Evolutionary conservation across 2,888 invertebrate genomes (phyloP), one percentile per base, ranked within the genome.

Genomic region (Zeuzera pyrina): DNA sequence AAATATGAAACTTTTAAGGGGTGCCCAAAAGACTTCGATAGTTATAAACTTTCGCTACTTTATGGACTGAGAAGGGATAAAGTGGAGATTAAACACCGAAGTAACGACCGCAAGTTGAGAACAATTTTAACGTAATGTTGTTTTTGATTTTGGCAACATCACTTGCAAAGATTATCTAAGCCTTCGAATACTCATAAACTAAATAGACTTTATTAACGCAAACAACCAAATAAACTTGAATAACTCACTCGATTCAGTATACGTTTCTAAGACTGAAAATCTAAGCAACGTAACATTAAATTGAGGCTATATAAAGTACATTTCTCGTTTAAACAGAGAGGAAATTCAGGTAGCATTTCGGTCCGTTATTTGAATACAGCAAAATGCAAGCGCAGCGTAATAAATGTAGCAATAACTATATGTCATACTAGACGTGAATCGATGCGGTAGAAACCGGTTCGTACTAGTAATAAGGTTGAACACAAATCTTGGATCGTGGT

Each of bases 301-400:
- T n/a, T n/a, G n/a, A n/a, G n/a, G n/a, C n/a, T n/a, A n/a, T n/a
- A n/a, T n/a, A n/a, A n/a, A n/a, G n/a, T 52, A 48, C 44, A 41
- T 41, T 43, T 29, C 36, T 38, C 40, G 39, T 30, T 38, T 45
- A 44, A 48, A 46, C 43, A 43, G 37, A 34, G 30, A 33, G 38
- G 45, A 39, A 42, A 43, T 42, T 43, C 33, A 10, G 43, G 45
- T 46, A 42, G 49, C 46, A 42, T 44, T 52, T 47, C 35, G 40
- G 42, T 41, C n/a, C n/a, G n/a, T n/a, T n/a, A n/a, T n/a, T n/a
- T n/a, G 38, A 33, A 32, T 26, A 36, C 35, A 31, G 39, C 34
- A 41, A 16, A 10, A 15, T 15, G 15, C 14, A 28, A 15, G 15
- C 26, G 7, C 13, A 29, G 30, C 33, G 29, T 38, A 31, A 41